Evolutionary conservation across 2,797 vertebrate genomes (phyloP).

Genomic region (Alectoris magna): DNA sequence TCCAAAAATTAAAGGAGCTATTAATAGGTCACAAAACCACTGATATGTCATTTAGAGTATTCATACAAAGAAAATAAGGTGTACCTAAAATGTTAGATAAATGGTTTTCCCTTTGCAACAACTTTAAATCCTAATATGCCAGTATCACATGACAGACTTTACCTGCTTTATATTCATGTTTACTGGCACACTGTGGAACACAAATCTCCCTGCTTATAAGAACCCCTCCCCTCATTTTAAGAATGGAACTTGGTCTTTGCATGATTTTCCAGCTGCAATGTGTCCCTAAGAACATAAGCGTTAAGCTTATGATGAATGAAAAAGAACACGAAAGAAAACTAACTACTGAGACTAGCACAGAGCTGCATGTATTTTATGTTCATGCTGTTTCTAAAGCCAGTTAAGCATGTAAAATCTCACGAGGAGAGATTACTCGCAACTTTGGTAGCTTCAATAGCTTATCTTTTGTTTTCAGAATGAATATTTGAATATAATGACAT

Average conservation of each 20-base stretch:
- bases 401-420: background rate
- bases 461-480: background rate
- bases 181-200: background rate
- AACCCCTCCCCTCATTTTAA: background rate
- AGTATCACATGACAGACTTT: background rate
- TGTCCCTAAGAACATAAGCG: background rate
- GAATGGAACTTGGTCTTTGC: background rate
- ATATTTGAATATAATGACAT: background rate
- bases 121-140: background rate
- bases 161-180: background rate
- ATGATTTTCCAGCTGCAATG: background rate
- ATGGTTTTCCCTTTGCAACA: background rate
- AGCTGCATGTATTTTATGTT: fast-evolving
- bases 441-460: background rate
- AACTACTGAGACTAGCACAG: background rate
- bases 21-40: background rate
- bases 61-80: background rate
- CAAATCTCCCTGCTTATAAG: background rate
- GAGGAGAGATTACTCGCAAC: background rate
- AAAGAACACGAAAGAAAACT: background rate
- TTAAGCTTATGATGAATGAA: background rate
- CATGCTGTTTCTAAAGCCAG: background rate
- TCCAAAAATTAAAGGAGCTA: background rate
- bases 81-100: background rate
- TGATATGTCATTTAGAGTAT: background rate